Evolutionary conservation across 1,140 invertebrate species (phyloP), one percentile per base, ranked within the genome.

Genomic region (Brachionus paranguensis): DNA sequence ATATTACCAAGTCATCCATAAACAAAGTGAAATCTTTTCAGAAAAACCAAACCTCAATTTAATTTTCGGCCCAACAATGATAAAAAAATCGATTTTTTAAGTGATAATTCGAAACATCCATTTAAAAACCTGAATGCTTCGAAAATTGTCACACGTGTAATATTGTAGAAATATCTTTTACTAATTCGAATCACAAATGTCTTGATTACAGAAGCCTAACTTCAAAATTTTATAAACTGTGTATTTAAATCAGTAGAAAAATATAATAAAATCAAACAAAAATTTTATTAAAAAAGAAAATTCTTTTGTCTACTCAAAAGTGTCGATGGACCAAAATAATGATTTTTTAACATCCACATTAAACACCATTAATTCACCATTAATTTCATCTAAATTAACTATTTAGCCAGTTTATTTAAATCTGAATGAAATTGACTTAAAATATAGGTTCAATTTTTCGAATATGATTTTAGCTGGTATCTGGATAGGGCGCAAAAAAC

Each of bases 391-490:
- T 37, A 72, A 72, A 14, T 17, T 8, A 20, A 14, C 33, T 37
- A 37, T 72, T 72, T 72, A 41, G 68, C 68, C 37, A 33, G 17
- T 72, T n/a, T 72, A 72, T 72, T 20, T 72, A 41, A 17, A 24
- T 10, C 0, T 43, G 14, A 72, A 72, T 20, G 10, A 72, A 43
- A 3, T 72, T 10, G 14, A 72, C 20, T 8, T 43, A 37, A 14
- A 41, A 37, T 24, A 37, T n/a, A 10, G 65, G 33, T 70, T 33
- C n/a, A 70, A 33, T 29, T 70, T 70, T n/a, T 33, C 24, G 14
- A 70, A 70, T 70, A 37, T 70, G n/a, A 70, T 70, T 29, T 70
- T 70, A 70, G 65, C 65, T 11, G 68, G 68, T 20, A 20, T 72
- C 20, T 72, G 11, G 12, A 7, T 72, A 1, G 68, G 68, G 5